Conservation (phyloP, 2,888 invertebrate genomes). For the Noctua fimbriata region DNA sequence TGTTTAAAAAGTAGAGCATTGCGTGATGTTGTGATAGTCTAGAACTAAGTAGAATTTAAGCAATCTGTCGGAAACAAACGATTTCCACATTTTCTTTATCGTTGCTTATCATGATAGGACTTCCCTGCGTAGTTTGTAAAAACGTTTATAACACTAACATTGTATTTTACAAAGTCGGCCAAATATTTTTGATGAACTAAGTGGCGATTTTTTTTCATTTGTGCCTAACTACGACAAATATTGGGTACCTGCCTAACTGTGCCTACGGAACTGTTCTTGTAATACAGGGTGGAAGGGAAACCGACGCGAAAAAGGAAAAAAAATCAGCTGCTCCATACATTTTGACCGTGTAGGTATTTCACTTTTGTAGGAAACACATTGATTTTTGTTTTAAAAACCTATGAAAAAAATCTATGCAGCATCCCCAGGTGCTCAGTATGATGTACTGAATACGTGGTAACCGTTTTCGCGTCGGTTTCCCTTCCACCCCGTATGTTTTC, state of each 20-base stretch:
- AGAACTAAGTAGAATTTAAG: conserved; percentile 17
- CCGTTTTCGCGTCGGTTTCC: too few relatives aligned
- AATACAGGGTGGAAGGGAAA: background rate
- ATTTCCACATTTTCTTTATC: conserved; percentile 39
- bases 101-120: conserved; percentile 26
- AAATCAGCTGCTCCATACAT: too few relatives aligned
- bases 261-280: background rate
- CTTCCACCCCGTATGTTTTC: background rate
- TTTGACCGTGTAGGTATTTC: too few relatives aligned
- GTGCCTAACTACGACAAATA: background rate
- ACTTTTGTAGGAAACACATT: too few relatives aligned
- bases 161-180: conserved; percentile 1
- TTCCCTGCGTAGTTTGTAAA: background rate
- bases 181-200: background rate
- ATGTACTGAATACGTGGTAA: too few relatives aligned
- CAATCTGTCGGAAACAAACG: conserved; percentile 20
- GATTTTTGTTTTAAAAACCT: too few relatives aligned
- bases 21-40: conserved; percentile 27
- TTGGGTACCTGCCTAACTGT: background rate
- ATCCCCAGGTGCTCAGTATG: too few relatives aligned
- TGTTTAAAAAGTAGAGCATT: conserved; percentile 17
- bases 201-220: conserved; percentile 2
- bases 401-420: too few relatives aligned
- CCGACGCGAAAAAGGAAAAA: too few relatives aligned
- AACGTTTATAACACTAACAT: background rate